Percentiles rank a stretch among this genome's conserved stretches.
These are phyloP conservation scores for Oxystoma pomonae DNA, from an alignment of 2,888 invertebrate species.

Conservation along the genomic window DNA sequence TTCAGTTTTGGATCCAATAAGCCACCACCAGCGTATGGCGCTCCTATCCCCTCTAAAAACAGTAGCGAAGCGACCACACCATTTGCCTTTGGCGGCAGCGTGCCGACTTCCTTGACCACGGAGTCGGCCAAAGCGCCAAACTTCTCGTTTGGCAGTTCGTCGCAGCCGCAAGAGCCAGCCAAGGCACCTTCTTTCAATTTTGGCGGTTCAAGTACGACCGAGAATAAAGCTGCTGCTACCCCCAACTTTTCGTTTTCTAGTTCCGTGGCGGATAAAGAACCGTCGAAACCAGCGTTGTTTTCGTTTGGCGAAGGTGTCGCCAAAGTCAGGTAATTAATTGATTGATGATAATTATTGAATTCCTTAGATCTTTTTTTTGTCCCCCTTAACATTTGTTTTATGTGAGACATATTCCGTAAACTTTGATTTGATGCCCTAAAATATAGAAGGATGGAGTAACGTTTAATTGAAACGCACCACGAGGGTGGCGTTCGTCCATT, in stretches of 20 bases:
- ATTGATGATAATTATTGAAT: too few relatives aligned
- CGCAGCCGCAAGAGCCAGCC: constrained; percentile 18
- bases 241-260: constrained; percentile 37
- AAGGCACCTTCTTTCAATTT: constrained; percentile 21
- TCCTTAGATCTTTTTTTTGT: too few relatives aligned
- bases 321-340: background rate
- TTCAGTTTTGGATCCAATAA: constrained; percentile 13
- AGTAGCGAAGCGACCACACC: constrained; percentile 14
- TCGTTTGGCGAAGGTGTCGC: constrained; percentile 5
- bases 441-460: too few relatives aligned
- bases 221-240: background rate
- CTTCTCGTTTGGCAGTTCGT: constrained; percentile 37
- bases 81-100: constrained; percentile 27
- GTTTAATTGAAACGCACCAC: too few relatives aligned
- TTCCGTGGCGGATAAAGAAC: constrained; percentile 22
- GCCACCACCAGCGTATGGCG: constrained; percentile 16
- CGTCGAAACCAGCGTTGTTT: constrained; percentile 10
- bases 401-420: too few relatives aligned
- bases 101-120: constrained; percentile 9
- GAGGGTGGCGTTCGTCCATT: too few relatives aligned
- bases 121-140: constrained; percentile 29
- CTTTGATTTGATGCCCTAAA: too few relatives aligned
- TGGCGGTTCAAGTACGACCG: constrained; percentile 6
- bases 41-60: constrained; percentile 1
- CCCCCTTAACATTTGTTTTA: too few relatives aligned